Evolutionary conservation across 2,797 vertebrate species (phyloP), one percentile per base, ranked within the genome.

Genomic region (Xyrichtys novacula): DNA sequence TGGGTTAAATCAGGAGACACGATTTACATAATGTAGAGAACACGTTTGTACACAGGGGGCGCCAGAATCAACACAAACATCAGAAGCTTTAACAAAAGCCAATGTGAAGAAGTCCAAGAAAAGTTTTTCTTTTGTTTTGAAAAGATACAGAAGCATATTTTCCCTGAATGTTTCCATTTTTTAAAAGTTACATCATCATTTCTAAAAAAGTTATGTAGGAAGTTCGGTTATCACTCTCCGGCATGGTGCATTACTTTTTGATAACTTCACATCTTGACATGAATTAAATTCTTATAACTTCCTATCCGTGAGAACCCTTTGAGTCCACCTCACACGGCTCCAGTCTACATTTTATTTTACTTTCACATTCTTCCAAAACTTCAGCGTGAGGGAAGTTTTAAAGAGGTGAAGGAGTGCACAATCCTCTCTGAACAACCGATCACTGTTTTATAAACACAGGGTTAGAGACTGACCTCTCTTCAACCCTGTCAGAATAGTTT

Each of bases 181-280:
- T 17, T 19, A 49, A 17, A 42, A 40, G 3, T 20, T 57, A 36
- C n/a, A 1, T 42, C 3, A n/a, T 53, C 17, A 9, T 26, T 1
- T n/a, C 1, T 49, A n/a, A 31, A 31, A 44, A 17, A 14, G 31
- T 60, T 10, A 23, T 28, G 5, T n/a, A 52, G 6, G 4, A 34
- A 47, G 42, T 32, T 22, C 7, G 50, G 15, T 9, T 10, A 38
- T 29, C 34, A 22, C 23, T 14, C 10, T 22, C 38, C 29, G 40
- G 28, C 40, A 43, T 11, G 19, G 16, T 20, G 29, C 31, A 56
- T 71, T 69, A 53, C 69, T 47, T 69, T 69, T 62, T 60, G 32
- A 65, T 79, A 66, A 50, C 62, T 44, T 25, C 52, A 49, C 64
- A 70, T 55, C 60, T 43, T 74, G 62, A 71, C 57, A 36, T 26